phyloP scores from a whole-genome alignment of 2,888 invertebrate species.

The Ormyrus labotus region DNA sequence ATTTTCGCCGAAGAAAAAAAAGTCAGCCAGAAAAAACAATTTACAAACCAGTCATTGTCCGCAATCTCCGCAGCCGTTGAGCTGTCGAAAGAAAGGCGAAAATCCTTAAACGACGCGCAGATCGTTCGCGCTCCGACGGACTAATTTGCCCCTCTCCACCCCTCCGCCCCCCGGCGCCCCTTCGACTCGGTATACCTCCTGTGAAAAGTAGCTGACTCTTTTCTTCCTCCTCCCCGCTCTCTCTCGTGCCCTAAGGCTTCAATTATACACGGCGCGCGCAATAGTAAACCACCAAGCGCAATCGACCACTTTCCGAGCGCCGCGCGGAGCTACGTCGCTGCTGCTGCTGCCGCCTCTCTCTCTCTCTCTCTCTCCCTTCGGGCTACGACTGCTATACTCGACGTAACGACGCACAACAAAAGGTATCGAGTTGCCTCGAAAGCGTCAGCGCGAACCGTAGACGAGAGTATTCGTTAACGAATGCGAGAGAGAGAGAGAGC shows the following conservation, averaged over 20 bases:
- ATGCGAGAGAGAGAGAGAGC: conserved; percentile 48
- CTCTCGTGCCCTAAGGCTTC: conserved; percentile 62
- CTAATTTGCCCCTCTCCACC: conserved; percentile 28
- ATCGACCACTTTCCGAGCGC: conserved; percentile 66
- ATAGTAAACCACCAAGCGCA: conserved; percentile 63
- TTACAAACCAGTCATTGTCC: no score
- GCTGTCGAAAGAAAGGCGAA: conserved; percentile 24
- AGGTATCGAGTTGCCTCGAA: conserved; percentile 69
- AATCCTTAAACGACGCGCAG: conserved; percentile 40
- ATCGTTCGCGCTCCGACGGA: conserved; percentile 24
- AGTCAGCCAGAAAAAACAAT: no score
- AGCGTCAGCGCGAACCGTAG: conserved; percentile 54
- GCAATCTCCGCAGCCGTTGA: no score
- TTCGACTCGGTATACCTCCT: not conserved
- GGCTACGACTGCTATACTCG: conserved; percentile 59
- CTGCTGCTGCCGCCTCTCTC: no score
- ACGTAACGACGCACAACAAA: conserved; percentile 70
- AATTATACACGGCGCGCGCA: conserved; percentile 62
- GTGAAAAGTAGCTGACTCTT: conserved; percentile 37
- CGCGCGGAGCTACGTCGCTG: conserved; percentile 1
- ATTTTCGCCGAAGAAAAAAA: no score
- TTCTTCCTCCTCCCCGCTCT: not conserved
- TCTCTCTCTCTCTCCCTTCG: no score
- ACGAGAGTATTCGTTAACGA: conserved; percentile 68
- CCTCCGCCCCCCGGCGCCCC: not conserved